Base-by-base conservation (phyloP, 2,797 vertebrate genomes). In the Toxotes lorentzi region DNA sequence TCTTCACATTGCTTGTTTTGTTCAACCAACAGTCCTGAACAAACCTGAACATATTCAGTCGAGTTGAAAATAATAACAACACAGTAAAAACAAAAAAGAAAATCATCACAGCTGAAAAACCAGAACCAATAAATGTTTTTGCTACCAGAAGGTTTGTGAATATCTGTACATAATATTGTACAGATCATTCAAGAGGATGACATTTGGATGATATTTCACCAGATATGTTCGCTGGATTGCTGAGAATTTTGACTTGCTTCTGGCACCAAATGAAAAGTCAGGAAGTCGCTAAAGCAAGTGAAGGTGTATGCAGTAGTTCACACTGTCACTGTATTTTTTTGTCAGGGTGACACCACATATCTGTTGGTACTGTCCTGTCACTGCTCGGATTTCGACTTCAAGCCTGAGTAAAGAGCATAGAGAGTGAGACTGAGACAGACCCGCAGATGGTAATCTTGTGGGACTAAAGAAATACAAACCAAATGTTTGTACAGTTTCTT, bases 391-490 rank as follows among this genome's bases (percentile, higher is more conserved):
- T 84, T 81, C 19, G 69, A 51, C 41, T 83, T 53, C 10, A 50
- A 27, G 21, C 13, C 40, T 59, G 64, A 23, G 13, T 61, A 61
- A 73, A 58, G 56, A 62, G 24, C 43, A 75, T 38, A 70, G 61
- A 75, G 57, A 50, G 38, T 66, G 64, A 57, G 34, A 70, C 23
- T 60, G 66, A 76, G 73, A 80, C 50, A 75, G 65, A 59, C 35
- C 57, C 63, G 51, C 70, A 84, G 73, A 84, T 79, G 73, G 61
- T 30, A 61, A 27, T 68, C 48, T 73, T 68, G 32, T 60, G 54
- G 43, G 51, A 67, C 54, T 16, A 27, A 71, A 76, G 67, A 76
- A 89, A 87, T 64, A 62, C 47, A 68, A 86, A 87, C 72, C 87
- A 81, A 79, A 86, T 86, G 85, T 81, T 75, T 32, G 38, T 66